These are phyloP conservation scores for Dione juno DNA, from an alignment of 2,888 invertebrate genomes.

Conservation along the genomic window DNA sequence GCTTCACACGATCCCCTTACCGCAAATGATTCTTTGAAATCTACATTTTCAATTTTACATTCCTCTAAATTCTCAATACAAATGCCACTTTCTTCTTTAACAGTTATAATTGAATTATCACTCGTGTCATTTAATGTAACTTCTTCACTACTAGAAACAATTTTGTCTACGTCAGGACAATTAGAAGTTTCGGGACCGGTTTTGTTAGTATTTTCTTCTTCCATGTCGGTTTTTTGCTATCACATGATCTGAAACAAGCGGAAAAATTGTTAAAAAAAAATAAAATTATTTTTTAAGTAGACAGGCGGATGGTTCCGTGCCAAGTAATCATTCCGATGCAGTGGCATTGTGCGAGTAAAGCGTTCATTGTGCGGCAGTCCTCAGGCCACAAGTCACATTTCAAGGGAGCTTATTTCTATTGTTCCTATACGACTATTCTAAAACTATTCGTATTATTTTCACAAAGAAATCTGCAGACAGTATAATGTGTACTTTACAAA, in stretches of 20 bases:
- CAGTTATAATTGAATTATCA: constrained; percentile 51
- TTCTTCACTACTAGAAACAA: constrained; percentile 51
- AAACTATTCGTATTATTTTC: constrained; percentile 42
- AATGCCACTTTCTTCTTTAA: constrained; percentile 62
- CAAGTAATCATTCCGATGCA: constrained; percentile 62
- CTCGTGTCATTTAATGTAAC: constrained; percentile 51
- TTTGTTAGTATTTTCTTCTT: constrained; percentile 62
- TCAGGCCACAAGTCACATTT: constrained; percentile 57
- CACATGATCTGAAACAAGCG: constrained; percentile 77
- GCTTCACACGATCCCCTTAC: constrained; percentile 67
- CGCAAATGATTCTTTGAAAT: constrained; percentile 59
- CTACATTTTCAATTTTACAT: constrained; percentile 50
- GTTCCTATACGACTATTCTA: constrained; percentile 58
- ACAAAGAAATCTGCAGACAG: constrained; percentile 29
- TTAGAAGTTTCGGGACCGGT: constrained; percentile 53
- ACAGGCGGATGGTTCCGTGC: constrained; percentile 45
- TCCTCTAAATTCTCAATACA: constrained; percentile 56
- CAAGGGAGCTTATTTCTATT: constrained; percentile 65
- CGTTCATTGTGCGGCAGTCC: constrained; percentile 61
- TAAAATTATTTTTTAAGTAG: constrained; percentile 35
- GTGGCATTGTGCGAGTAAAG: constrained; percentile 55
- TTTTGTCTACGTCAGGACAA: constrained; percentile 53
- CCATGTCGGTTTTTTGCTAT: constrained; percentile 67
- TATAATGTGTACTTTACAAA: neutral
- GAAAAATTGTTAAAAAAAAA: constrained; percentile 49